Conservation (phyloP, 2,113 vertebrate genomes). For the Tinamus guttatus region DNA sequence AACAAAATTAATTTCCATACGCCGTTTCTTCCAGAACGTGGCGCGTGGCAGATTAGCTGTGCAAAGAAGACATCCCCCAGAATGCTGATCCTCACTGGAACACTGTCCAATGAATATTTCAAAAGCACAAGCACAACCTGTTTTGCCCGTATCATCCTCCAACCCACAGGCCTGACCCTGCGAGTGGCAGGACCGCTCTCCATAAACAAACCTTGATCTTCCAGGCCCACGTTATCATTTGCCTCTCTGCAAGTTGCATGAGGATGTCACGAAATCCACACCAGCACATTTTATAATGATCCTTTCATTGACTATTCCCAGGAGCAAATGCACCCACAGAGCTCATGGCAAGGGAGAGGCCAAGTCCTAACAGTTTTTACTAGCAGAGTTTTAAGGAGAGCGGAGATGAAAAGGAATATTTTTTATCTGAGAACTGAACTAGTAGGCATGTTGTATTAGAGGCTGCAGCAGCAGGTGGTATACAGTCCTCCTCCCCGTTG, state of each 20-base stretch:
- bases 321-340: conserved; percentile 11
- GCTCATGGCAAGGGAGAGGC: neutral
- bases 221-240: conserved; percentile 55
- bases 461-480: neutral
- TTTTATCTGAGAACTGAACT: neutral
- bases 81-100: conserved; percentile 34
- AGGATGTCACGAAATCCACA: conserved; percentile 6
- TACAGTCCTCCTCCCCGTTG: neutral
- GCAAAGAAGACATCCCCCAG: conserved; percentile 10
- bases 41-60: neutral
- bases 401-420: neutral
- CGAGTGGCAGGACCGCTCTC: conserved; percentile 57
- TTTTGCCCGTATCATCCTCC: conserved; percentile 61
- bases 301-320: neutral
- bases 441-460: neutral
- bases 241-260: conserved; percentile 19
- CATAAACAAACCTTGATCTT: conserved; percentile 65
- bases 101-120: conserved; percentile 25
- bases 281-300: neutral
- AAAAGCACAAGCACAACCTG: conserved; percentile 58
- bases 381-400: neutral
- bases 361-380: neutral
- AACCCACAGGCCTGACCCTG: conserved; percentile 64
- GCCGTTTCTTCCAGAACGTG: conserved; percentile 31
- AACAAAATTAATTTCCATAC: conserved; percentile 46